Evolutionary conservation across 2,888 invertebrate species (phyloP).

Genomic region (Biston stratarius): DNA sequence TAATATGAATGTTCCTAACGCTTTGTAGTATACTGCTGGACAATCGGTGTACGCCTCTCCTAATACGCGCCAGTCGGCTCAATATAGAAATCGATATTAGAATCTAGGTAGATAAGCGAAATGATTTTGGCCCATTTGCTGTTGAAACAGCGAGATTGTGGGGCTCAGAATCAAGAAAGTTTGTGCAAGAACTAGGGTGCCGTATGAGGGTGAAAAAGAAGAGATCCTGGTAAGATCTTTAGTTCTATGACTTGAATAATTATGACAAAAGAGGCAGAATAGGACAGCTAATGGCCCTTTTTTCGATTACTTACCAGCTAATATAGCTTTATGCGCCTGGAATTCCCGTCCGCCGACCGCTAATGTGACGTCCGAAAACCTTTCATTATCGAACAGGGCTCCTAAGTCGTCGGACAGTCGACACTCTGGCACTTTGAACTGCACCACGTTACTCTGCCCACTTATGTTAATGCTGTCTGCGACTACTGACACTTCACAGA

Average conservation of each 20-base stretch:
- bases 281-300: background rate
- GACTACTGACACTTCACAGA: conserved; percentile 98
- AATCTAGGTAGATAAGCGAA: no score
- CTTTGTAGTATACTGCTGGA: background rate
- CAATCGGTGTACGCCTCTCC: no score
- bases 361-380: conserved; percentile 98
- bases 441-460: conserved; percentile 98
- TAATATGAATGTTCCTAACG: background rate
- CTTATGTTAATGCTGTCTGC: conserved; percentile 99
- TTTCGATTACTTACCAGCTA: conserved; percentile 89
- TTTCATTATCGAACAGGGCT: conserved; percentile 97
- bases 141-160: no score
- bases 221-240: no score
- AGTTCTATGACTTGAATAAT: background rate
- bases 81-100: no score
- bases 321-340: conserved; percentile 98
- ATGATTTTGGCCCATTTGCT: no score
- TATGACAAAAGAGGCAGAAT: background rate
- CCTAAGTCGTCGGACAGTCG: conserved; percentile 98
- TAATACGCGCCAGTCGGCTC: no score
- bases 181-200: no score
- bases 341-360: conserved; percentile 96
- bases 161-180: no score
- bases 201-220: no score
- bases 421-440: conserved; percentile 98